Evolutionary conservation across 1,140 invertebrate species (phyloP).

Genomic region (Drosophila insularis): DNA sequence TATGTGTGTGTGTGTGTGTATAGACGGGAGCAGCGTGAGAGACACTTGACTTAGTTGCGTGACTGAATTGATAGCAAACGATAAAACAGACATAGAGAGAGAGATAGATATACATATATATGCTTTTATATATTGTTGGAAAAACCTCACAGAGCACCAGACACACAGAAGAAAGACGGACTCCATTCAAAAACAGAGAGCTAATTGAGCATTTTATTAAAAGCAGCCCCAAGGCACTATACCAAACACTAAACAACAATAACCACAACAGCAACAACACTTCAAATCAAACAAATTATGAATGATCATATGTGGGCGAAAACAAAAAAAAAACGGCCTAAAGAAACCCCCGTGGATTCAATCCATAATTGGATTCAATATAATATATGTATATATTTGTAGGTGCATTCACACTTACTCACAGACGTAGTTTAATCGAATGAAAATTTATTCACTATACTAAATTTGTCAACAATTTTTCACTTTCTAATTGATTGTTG

Average conservation of each 20-base stretch:
- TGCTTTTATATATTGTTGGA: conserved; percentile 4
- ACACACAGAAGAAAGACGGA: neutral
- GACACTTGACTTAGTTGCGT: conserved; percentile 22
- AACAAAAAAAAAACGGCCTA: too few relatives aligned
- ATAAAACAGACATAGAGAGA: too few relatives aligned
- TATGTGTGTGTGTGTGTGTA: neutral
- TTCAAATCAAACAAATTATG: neutral
- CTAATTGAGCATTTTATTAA: conserved; percentile 11
- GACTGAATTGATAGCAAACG: conserved; percentile 16
- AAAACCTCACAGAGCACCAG: neutral
- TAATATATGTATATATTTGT: too few relatives aligned
- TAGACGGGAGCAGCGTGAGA: conserved; percentile 12
- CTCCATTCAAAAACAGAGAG: neutral
- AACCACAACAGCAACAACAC: neutral
- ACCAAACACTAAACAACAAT: neutral
- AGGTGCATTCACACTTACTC: too few relatives aligned
- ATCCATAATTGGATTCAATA: too few relatives aligned
- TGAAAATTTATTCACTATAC: too few relatives aligned
- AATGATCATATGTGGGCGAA: too few relatives aligned
- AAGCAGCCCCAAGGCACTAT: neutral
- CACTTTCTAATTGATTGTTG: too few relatives aligned
- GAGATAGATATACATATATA: neutral
- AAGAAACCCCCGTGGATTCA: too few relatives aligned
- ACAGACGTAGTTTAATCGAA: too few relatives aligned
- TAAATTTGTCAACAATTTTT: too few relatives aligned